These are phyloP conservation scores for Proteles cristata DNA, from an alignment of 2,113 vertebrate species.

Conservation along the genomic window DNA sequence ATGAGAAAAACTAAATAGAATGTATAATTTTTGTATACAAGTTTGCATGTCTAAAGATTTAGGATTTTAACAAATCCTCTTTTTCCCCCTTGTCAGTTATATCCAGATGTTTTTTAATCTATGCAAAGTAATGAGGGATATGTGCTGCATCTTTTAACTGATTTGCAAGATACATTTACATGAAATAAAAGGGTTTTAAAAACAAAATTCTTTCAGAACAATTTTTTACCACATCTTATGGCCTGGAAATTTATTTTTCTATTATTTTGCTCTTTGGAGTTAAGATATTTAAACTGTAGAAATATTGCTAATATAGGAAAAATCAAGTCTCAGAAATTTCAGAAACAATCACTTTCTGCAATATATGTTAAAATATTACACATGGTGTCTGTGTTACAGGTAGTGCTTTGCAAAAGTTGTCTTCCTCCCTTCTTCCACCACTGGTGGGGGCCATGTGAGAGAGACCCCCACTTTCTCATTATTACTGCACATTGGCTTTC, in stretches of 20 bases:
- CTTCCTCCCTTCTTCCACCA: background rate
- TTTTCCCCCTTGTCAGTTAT: background rate
- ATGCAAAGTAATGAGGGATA: background rate
- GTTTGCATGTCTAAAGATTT: background rate
- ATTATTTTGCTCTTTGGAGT: constrained; percentile 42
- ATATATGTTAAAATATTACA: background rate
- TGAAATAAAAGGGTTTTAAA: constrained; percentile 26
- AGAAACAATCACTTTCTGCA: background rate
- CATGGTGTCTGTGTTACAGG: background rate
- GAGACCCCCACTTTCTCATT: background rate
- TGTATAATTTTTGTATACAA: background rate
- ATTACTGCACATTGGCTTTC: background rate
- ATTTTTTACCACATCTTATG: background rate
- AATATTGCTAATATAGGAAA: background rate
- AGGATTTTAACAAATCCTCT: background rate
- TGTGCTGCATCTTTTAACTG: background rate
- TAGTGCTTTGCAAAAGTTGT: background rate
- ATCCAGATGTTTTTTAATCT: constrained; percentile 35
- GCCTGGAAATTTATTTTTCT: background rate
- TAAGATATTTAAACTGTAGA: background rate
- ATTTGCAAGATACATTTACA: background rate
- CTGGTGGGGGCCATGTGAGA: background rate
- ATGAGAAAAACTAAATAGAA: constrained; percentile 4
- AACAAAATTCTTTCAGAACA: background rate
- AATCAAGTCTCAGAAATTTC: constrained; percentile 24